These are phyloP conservation scores for Epizoanthus fatuus DNA, from an alignment of 92 coral and sea anemone species.

Conservation along the genomic window DNA sequence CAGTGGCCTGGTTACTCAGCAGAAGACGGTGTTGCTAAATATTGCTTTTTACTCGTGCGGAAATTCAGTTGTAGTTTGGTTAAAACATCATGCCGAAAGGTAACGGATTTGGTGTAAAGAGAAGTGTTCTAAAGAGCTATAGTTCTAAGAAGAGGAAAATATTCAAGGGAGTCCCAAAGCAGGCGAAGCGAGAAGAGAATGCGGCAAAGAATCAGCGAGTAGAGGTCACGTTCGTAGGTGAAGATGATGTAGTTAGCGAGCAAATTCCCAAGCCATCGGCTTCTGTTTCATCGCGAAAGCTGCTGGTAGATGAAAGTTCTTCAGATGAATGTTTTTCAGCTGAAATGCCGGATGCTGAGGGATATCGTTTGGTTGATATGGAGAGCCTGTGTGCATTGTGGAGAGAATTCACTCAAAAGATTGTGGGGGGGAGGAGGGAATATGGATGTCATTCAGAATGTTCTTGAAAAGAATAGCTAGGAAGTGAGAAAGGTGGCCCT, in stretches of 20 bases:
- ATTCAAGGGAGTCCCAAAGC: conserved; percentile 26
- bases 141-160: conserved; percentile 11
- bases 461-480: conserved; percentile 15
- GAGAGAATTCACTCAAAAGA: conserved; percentile 28
- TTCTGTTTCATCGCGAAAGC: conserved; percentile 24
- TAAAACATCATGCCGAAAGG: conserved; percentile 6
- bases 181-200: background rate
- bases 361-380: conserved; percentile 27
- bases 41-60: background rate
- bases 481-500: conserved; percentile 55
- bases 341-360: conserved; percentile 56
- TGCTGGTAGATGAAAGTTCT: conserved; percentile 22
- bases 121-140: conserved; percentile 23
- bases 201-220: conserved; percentile 29
- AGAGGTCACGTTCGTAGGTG: conserved; percentile 9
- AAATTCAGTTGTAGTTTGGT: background rate
- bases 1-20: conserved; percentile 6
- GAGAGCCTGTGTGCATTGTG: conserved; percentile 39
- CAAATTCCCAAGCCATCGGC: conserved; percentile 19
- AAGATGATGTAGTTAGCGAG: conserved; percentile 15
- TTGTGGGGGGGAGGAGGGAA: conserved; percentile 54
- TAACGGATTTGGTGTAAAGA: background rate
- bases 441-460: conserved; percentile 25
- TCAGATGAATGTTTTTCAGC: conserved; percentile 11
- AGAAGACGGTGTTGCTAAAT: background rate